phyloP scores from a whole-genome alignment of 2,797 vertebrate genomes.

The Onychomys leucogaster region DNA sequence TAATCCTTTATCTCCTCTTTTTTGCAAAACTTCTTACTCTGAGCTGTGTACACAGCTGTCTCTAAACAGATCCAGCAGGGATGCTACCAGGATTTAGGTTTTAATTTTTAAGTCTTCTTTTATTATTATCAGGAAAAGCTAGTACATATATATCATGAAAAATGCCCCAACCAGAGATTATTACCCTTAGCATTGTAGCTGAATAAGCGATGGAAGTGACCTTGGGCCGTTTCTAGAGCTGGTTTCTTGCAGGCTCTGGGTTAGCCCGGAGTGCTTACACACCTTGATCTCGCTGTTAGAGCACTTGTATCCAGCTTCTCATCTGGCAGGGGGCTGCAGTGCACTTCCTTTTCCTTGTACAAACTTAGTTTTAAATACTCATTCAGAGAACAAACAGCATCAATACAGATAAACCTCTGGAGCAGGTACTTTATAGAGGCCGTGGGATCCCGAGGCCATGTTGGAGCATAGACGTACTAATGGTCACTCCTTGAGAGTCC shows the following conservation, averaged over 20 bases:
- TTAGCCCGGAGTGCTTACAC: background rate
- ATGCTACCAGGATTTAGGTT: background rate
- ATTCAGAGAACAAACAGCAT: constrained; percentile 15
- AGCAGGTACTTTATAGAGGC: constrained; percentile 2
- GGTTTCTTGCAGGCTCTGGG: background rate
- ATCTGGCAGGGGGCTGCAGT: background rate
- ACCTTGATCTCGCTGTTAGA: background rate
- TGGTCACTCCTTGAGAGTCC: background rate
- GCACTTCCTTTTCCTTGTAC: constrained; percentile 40
- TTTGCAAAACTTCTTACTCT: background rate
- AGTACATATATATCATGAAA: background rate
- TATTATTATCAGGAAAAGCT: background rate
- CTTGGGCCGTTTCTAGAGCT: background rate
- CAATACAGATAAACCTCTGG: constrained; percentile 32
- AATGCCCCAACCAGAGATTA: background rate
- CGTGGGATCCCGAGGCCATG: background rate
- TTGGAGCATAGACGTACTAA: background rate
- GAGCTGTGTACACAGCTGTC: background rate
- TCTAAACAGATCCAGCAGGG: background rate
- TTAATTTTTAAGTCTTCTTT: background rate
- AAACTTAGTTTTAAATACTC: constrained; percentile 34
- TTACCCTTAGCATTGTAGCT: background rate
- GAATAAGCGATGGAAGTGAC: background rate
- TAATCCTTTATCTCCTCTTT: background rate
- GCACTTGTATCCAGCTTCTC: constrained; percentile 32